A percentile compares a stretch with the other conserved stretches of the same genome.
These are phyloP conservation scores for Lytechinus variegatus DNA, from an alignment of 35 echinoderm and acorn worm genomes.

Conservation along the genomic window DNA sequence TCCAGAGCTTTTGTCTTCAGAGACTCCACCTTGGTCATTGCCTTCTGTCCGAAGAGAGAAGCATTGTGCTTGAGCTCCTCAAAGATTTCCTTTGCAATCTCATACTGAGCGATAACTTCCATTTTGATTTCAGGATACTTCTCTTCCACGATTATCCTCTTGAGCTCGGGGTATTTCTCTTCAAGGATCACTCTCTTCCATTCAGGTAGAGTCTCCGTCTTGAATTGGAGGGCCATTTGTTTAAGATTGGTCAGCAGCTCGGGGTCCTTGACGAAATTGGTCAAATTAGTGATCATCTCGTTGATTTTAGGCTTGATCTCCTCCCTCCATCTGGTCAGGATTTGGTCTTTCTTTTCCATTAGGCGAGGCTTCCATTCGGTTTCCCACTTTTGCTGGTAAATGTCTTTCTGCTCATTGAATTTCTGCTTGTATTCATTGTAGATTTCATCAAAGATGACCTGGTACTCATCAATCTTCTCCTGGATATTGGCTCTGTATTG, in stretches of 20 bases:
- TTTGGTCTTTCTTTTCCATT: neutral
- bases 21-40: neutral
- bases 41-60: constrained; percentile 13
- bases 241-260: constrained; percentile 41
- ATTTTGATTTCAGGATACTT: constrained; percentile 51
- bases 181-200: constrained; percentile 38
- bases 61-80: constrained; percentile 59
- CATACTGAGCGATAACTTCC: constrained; percentile 38
- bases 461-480: constrained; percentile 20
- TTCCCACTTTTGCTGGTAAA: neutral
- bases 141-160: constrained; percentile 23
- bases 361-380: neutral
- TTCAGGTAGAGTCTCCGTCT: neutral
- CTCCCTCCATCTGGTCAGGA: neutral
- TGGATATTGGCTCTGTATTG: neutral
- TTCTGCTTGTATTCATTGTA: constrained; percentile 54
- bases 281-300: neutral
- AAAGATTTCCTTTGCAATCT: constrained; percentile 39
- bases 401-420: neutral
- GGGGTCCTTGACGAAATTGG: neutral
- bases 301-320: constrained; percentile 40
- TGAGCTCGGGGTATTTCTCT: constrained; percentile 47
- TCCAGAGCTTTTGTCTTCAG: constrained; percentile 21
- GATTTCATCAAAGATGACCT: constrained; percentile 32
- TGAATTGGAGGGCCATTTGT: neutral